phyloP scores from a whole-genome alignment of 23 tunicate species.

The Styela clava region DNA sequence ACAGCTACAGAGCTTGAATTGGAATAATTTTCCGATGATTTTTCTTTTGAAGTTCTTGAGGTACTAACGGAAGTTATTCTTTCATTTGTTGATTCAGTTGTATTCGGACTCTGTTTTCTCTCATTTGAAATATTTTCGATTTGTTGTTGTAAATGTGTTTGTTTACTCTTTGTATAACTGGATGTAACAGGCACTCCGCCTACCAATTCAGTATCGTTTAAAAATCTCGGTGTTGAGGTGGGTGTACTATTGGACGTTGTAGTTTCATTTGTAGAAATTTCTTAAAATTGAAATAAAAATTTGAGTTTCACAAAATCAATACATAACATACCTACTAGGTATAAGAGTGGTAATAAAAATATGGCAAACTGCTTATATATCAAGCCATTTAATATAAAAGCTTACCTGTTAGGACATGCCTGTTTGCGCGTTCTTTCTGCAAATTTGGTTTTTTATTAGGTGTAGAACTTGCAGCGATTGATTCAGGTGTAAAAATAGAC shows the following conservation, averaged over 20 bases:
- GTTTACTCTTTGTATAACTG: background rate
- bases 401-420: background rate
- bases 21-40: background rate
- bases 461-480: constrained; percentile 5
- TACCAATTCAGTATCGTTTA: background rate
- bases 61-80: too few species aligned
- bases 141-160: background rate
- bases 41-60: background rate
- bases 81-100: background rate
- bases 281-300: background rate
- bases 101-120: too few species aligned
- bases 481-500: background rate
- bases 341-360: too few species aligned
- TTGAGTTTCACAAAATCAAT: background rate
- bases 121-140: too few species aligned
- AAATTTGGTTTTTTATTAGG: constrained; percentile 20
- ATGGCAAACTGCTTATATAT: too few species aligned
- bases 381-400: too few species aligned
- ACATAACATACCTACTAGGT: too few species aligned
- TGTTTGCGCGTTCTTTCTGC: too few species aligned
- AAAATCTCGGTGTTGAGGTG: background rate
- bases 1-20: background rate
- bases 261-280: background rate
- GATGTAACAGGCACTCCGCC: background rate
- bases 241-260: background rate